phyloP scores from a whole-genome alignment of 2,113 vertebrate genomes.

The Bostrychus sinensis region DNA sequence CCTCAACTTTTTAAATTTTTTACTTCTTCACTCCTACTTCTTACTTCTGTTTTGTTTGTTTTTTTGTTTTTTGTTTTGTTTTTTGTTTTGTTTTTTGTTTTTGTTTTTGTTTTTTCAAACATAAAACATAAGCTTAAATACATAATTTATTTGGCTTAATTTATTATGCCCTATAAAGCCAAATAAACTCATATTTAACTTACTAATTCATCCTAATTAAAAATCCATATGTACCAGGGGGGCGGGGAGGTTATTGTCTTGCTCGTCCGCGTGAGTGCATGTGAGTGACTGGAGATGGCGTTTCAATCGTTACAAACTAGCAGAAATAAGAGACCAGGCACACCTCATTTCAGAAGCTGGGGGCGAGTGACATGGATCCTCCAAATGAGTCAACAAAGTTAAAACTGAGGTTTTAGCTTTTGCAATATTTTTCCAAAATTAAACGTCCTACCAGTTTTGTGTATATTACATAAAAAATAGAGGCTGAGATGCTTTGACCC shows the following conservation, averaged over 20 bases:
- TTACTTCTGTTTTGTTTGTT: background rate
- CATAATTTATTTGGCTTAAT: background rate
- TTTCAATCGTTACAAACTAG: constrained; percentile 11
- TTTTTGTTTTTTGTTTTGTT: constrained; percentile 10
- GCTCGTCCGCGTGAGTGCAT: constrained; percentile 11
- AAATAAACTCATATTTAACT: background rate
- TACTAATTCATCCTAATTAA: background rate
- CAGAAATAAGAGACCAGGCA: constrained; percentile 38
- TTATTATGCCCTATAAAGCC: background rate
- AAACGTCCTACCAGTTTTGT: background rate
- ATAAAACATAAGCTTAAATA: background rate
- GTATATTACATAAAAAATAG: background rate
- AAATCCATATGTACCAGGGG: background rate
- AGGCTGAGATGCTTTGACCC: constrained; percentile 22
- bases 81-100: constrained; percentile 9
- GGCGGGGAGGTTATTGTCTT: constrained; percentile 6
- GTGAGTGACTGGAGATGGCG: constrained; percentile 14
- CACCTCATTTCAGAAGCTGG: constrained; percentile 30
- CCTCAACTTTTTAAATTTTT: background rate
- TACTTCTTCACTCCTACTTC: background rate
- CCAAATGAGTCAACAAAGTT: constrained; percentile 29
- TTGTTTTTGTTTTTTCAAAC: constrained; percentile 6
- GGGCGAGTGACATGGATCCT: constrained; percentile 26
- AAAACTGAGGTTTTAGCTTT: background rate
- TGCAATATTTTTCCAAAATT: background rate